These are phyloP conservation scores for Hypomesus transpacificus DNA, from an alignment of 2,113 vertebrate species.

Conservation along the genomic window DNA sequence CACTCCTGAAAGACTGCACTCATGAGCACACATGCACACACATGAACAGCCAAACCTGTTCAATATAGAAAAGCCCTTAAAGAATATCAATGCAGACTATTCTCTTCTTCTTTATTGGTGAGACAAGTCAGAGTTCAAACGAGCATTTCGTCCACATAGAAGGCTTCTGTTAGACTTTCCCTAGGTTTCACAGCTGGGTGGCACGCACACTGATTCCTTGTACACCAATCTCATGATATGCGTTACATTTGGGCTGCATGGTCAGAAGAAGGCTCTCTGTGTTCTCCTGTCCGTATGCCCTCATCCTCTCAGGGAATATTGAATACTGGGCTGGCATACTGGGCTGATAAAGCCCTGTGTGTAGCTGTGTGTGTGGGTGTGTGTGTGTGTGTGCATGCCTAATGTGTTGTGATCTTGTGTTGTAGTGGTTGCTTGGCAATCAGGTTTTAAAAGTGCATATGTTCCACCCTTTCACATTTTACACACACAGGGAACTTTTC, in stretches of 20 bases:
- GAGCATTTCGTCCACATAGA: conserved; percentile 13
- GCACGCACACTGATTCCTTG: not conserved
- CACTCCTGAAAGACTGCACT: not conserved
- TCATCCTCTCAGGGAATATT: not conserved
- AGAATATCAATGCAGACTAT: not conserved
- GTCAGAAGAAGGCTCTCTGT: not conserved
- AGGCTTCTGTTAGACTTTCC: conserved; percentile 13
- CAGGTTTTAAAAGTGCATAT: no score
- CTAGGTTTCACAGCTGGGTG: not conserved
- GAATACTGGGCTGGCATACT: not conserved
- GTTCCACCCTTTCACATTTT: no score
- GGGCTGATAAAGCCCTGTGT: no score
- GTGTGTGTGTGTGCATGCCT: no score
- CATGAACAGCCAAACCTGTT: not conserved
- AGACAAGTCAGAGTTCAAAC: conserved; percentile 7
- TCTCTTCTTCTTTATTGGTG: no score
- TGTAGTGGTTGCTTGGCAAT: no score
- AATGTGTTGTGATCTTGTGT: no score
- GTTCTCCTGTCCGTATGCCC: not conserved
- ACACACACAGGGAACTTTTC: no score
- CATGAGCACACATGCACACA: not conserved
- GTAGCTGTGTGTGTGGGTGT: no score
- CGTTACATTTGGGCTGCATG: not conserved
- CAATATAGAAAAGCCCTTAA: not conserved
- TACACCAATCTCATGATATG: no score